Base-by-base conservation (phyloP, 2,888 invertebrate genomes). In the Leistus spinibarbis region DNA sequence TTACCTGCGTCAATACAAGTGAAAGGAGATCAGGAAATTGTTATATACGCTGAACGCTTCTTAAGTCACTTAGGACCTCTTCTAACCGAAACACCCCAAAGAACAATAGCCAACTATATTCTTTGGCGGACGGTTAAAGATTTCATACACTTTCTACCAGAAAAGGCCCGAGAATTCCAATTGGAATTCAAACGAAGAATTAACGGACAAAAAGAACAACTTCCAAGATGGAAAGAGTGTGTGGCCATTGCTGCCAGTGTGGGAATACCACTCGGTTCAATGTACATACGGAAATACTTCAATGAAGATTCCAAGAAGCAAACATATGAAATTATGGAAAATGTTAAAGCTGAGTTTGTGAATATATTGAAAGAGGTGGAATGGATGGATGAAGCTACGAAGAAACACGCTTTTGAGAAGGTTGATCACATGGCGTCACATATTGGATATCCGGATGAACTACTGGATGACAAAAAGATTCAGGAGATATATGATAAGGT, bases 61-160 rank as follows among this genome's bases (percentile, higher is more conserved):
- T n/a, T 16, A 16, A 64, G n/a, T 64, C 16, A 9, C 23, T 24
- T 64, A 2, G 16, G 16, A 64, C 22, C 27, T 9, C 1, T 27
- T 27, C 27, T 27, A 4, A 27, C 27, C 9, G 1, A 27, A 27
- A 27, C 27, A 27, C 27, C 27, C 27, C 27, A 27, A 89, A 81
- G 87, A 88, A 77, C 87, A 86, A 68, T 84, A 40, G 84, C 84
- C 3, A 85, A 85, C 79, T 83, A 82, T 74, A 82, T 85, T 76
- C 80, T 79, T 7, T 84, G 84, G 83, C 81, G 81, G 57, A 80
- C 82, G n/a, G 70, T 85, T 1, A 81, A 83, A 70, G 78, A 81
- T 56, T 77, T 82, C 68, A 79, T 82, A 10, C 79, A 80, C 71
- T 84, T 81, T 78, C 77, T 84, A 76, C 84, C 84, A 10, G 73